Conservation (phyloP, 1,140 invertebrate genomes). For the Hydropsyche tenuis region DNA sequence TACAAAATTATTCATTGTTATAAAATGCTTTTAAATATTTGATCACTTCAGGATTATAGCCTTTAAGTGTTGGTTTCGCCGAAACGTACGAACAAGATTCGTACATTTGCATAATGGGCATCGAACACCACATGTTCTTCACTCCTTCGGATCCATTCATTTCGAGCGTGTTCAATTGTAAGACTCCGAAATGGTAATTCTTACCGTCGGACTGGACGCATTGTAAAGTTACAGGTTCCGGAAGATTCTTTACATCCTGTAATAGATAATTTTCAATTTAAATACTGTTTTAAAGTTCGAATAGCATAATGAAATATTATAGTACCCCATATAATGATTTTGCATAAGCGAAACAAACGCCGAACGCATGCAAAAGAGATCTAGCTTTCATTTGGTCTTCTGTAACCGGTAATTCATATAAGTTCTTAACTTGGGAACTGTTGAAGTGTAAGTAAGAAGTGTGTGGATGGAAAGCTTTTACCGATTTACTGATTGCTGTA, state of each 20-base stretch:
- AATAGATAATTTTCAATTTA: constrained; percentile 49
- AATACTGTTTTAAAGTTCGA: neutral
- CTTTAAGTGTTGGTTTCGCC: constrained; percentile 70
- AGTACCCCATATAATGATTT: constrained; percentile 73
- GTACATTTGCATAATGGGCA: constrained; percentile 71
- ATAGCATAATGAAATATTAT: constrained; percentile 22
- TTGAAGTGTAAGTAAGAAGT: constrained; percentile 77
- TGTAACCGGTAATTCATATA: constrained; percentile 71
- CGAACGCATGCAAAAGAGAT: constrained; percentile 75
- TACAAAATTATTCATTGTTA: constrained; percentile 62
- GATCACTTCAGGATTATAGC: constrained; percentile 81
- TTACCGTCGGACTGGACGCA: constrained; percentile 79
- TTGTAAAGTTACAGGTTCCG: constrained; percentile 82
- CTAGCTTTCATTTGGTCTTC: constrained; percentile 70
- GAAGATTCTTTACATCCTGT: constrained; percentile 70
- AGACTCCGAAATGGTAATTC: constrained; percentile 78
- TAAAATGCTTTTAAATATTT: constrained; percentile 80
- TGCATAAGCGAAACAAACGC: constrained; percentile 73
- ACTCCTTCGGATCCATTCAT: constrained; percentile 65
- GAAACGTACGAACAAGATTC: constrained; percentile 67
- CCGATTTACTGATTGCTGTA: constrained; percentile 64
- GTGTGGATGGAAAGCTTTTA: constrained; percentile 67
- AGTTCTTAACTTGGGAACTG: constrained; percentile 67
- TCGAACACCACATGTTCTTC: constrained; percentile 83
- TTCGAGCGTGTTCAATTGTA: constrained; percentile 86